These are phyloP conservation scores for Odobenus rosmarus DNA, from an alignment of 2,113 vertebrate species.

Conservation along the genomic window DNA sequence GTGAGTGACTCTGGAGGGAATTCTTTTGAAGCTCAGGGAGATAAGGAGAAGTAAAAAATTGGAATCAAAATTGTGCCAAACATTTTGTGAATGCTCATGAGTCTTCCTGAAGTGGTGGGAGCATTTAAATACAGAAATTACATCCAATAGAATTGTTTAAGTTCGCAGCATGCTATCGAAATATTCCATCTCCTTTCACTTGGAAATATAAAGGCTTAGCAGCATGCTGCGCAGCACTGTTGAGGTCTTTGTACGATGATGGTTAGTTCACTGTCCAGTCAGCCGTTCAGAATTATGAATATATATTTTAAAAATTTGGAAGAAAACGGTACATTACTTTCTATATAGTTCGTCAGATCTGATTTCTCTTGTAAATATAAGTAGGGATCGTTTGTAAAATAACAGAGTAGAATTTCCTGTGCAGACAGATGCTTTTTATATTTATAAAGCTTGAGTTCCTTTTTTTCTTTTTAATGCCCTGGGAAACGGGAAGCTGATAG, in stretches of 20 bases:
- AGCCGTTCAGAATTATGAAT: not conserved
- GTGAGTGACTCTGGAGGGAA: not conserved
- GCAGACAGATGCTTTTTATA: conserved; percentile 72
- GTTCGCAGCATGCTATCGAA: not conserved
- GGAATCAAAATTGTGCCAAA: not conserved
- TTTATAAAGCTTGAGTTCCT: conserved; percentile 66
- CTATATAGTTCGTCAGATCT: conserved; percentile 30
- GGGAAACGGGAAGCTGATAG: conserved; percentile 70
- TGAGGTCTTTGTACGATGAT: conserved; percentile 11
- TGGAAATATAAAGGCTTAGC: not conserved
- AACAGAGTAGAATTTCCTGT: conserved; percentile 76
- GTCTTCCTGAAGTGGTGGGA: not conserved
- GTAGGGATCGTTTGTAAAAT: conserved; percentile 64
- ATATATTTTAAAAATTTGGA: conserved; percentile 25
- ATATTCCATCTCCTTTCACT: conserved; percentile 12
- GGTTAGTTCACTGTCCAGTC: conserved; percentile 1
- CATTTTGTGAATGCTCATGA: not conserved
- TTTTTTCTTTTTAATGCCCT: conserved; percentile 1
- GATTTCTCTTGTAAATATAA: conserved; percentile 66
- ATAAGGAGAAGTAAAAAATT: not conserved
- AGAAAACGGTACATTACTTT: conserved; percentile 12
- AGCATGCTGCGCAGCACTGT: not conserved
- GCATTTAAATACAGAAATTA: conserved; percentile 1
- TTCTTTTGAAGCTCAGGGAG: not conserved
- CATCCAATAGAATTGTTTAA: not conserved